Conservation (phyloP, 2,113 vertebrate genomes). For the Hippocampus mohnikei region DNA sequence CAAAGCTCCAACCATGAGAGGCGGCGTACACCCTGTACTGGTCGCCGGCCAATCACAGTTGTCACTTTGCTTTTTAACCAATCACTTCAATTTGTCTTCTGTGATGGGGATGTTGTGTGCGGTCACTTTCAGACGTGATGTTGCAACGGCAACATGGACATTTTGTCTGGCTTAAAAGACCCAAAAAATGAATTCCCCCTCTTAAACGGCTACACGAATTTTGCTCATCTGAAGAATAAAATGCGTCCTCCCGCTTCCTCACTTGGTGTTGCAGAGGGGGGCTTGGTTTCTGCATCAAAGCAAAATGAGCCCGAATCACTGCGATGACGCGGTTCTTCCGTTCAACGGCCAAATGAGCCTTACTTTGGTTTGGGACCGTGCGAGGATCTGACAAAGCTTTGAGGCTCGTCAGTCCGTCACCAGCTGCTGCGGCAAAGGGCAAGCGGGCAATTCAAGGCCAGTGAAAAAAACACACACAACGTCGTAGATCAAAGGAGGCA, state of each 20-base stretch:
- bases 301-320: too few species aligned
- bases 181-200: not conserved
- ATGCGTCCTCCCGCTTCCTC: not conserved
- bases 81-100: too few species aligned
- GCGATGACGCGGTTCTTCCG: not conserved
- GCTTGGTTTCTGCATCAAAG: not conserved
- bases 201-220: not conserved
- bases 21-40: too few species aligned
- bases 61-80: too few species aligned
- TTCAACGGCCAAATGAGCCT: not conserved
- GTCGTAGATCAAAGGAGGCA: slow-evolving; percentile 72
- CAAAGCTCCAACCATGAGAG: too few species aligned
- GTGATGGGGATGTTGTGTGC: not conserved
- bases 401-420: slow-evolving; percentile 5
- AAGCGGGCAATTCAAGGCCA: slow-evolving; percentile 70
- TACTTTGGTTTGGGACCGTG: not conserved
- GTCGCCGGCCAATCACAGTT: too few species aligned
- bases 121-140: too few species aligned
- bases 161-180: not conserved
- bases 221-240: not conserved
- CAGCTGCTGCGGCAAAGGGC: slow-evolving; percentile 65
- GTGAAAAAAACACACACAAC: slow-evolving; percentile 74
- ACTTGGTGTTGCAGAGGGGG: not conserved
- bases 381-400: not conserved
- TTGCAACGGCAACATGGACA: too few species aligned